phyloP scores from a whole-genome alignment of 2,113 vertebrate genomes.

The Jaculus jaculus region DNA sequence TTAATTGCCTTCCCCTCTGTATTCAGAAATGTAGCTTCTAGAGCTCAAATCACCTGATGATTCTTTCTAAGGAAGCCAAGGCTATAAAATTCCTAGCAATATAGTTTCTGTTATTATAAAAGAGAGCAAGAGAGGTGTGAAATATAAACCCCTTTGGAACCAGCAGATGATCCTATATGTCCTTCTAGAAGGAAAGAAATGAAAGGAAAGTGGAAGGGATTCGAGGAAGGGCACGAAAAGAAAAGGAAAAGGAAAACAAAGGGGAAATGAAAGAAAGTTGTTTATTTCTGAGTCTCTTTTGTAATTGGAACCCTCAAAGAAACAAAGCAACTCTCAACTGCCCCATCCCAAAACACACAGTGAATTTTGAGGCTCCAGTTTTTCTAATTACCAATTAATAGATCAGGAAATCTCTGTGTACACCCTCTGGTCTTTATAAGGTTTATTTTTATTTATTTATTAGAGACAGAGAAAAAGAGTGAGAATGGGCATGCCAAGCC shows the following conservation, averaged over 20 bases:
- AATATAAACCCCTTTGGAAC: neutral
- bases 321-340: neutral
- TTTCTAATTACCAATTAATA: neutral
- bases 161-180: neutral
- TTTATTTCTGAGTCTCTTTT: neutral
- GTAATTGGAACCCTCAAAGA: neutral
- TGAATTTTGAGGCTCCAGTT: neutral
- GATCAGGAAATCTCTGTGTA: neutral
- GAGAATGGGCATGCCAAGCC: too few species aligned
- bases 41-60: neutral
- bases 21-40: slow-evolving; percentile 8
- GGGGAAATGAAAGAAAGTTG: too few species aligned
- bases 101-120: neutral
- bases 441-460: too few species aligned
- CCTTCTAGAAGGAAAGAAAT: neutral
- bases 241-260: neutral
- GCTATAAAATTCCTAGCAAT: neutral
- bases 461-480: too few species aligned
- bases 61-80: neutral
- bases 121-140: neutral
- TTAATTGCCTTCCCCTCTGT: neutral
- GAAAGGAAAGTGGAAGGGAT: neutral
- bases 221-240: neutral
- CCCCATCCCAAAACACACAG: neutral
- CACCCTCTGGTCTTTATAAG: neutral